Base-by-base conservation (phyloP, 92 coral and sea anemone genomes). In the Epizoanthus stellaris region DNA sequence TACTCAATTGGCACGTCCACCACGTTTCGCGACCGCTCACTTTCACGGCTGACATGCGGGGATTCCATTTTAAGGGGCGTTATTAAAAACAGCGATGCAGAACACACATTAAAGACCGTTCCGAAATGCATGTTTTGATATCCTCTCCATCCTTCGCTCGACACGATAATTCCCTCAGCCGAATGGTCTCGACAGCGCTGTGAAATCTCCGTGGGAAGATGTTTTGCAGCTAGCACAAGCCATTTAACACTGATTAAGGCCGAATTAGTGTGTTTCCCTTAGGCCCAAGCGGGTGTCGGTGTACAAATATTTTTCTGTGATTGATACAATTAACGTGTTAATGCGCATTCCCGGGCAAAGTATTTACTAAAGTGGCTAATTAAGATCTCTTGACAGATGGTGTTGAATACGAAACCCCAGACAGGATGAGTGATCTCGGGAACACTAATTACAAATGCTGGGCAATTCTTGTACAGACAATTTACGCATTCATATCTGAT, bases 281-380 rank as follows among this genome's bases (percentile, higher is more conserved):
- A 42, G 83, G 61, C 83, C 83, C 20, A 36, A 63, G 52, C 61
- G 58, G 43, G 83, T 42, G 72, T 62, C 72, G 71, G 57, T 21
- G 72, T 62, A 70, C 71, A 79, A 79, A 79, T 79, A 79, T 79
- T 79, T 79, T 79, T 54, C 43, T 64, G 59, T 79, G 71, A 79
- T 79, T 79, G 83, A 79, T 79, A 56, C 83, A 79, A 79, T 79
- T 79, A 79, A 34, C 83, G 62, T 80, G 30, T 82, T 90, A 82
- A 86, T 90, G 86, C 85, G 56, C 69, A 75, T 90, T 70, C 66
- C 90, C 81, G 76, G 63, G 84, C 86, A 76, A 75, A 62, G 81
- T 87, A 74, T 90, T 87, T 83, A 81, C 65, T 86, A 75, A 87
- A 90, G 88, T 70, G 80, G 87, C 88, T 82, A 90, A 90, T 90